Conservation (phyloP, 2,113 vertebrate genomes). For the Tupaia chinensis region DNA sequence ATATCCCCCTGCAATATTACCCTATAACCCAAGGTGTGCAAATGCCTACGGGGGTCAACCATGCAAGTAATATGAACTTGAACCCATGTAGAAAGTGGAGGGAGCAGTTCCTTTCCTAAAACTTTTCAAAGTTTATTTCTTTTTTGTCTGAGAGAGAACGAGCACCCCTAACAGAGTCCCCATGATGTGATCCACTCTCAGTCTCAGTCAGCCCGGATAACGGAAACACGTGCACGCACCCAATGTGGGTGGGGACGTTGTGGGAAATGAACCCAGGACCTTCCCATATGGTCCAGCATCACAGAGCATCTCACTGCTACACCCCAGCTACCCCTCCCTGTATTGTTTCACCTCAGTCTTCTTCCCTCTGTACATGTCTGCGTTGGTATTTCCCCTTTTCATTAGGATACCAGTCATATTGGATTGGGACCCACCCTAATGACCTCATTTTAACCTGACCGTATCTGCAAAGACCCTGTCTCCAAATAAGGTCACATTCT, state of each 20-base stretch:
- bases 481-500: background rate
- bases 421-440: background rate
- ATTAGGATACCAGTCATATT: background rate
- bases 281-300: too few species aligned
- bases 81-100: background rate
- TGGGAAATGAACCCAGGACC: too few species aligned
- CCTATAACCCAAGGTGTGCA: background rate
- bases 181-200: too few species aligned
- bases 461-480: background rate
- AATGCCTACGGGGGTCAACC: background rate
- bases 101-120: background rate
- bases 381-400: background rate
- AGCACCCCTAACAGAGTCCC: too few species aligned
- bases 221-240: too few species aligned
- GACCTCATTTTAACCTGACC: background rate
- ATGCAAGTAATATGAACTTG: background rate
- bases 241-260: too few species aligned
- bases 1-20: background rate
- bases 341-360: background rate
- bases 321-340: background rate
- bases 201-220: too few species aligned
- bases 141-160: too few species aligned
- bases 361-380: background rate
- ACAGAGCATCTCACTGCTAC: too few species aligned
- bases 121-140: too few species aligned